A percentile compares a stretch with the other conserved stretches of the same genome.
These are phyloP conservation scores for Ostrea denselamellosa DNA, from an alignment of 1,140 invertebrate genomes.

Conservation along the genomic window DNA sequence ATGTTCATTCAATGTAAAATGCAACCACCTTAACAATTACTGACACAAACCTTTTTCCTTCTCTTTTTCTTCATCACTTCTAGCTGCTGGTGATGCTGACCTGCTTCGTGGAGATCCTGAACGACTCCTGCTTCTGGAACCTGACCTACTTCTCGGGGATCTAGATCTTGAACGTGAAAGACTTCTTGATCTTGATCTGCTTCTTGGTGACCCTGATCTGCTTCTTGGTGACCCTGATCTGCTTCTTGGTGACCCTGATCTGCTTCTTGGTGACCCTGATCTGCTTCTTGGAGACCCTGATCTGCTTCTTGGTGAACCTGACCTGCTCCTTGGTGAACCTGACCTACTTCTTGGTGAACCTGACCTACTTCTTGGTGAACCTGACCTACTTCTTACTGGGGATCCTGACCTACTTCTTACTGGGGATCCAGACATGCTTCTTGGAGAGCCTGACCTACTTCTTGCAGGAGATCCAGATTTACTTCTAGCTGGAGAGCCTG, in stretches of 20 bases:
- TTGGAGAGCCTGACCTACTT: conserved; percentile 49
- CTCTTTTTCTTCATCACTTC: conserved; percentile 61
- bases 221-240: conserved; percentile 35
- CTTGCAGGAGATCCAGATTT: conserved; percentile 53
- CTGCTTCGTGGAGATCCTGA: conserved; percentile 47
- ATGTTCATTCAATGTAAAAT: not conserved
- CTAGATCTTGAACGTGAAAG: conserved; percentile 53
- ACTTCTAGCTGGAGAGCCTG: conserved; percentile 52
- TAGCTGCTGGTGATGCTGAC: conserved; percentile 48
- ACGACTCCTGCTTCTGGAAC: conserved; percentile 49
- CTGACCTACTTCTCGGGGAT: conserved; percentile 57
- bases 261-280: conserved; percentile 41
- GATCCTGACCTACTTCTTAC: conserved; percentile 52
- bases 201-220: conserved; percentile 52
- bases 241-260: conserved; percentile 40
- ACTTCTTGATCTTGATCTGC: conserved; percentile 51
- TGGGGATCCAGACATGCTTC: conserved; percentile 39
- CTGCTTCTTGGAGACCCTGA: conserved; percentile 47
- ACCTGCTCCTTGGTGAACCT: conserved; percentile 56
- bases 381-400: conserved; percentile 49
- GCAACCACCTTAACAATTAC: not conserved
- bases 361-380: conserved; percentile 51
- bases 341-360: conserved; percentile 55
- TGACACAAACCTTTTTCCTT: conserved; percentile 48
- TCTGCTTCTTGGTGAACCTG: conserved; percentile 57